Evolutionary conservation across 1,140 invertebrate genomes (phyloP).

Genomic region (Mesaphorura yosii): DNA sequence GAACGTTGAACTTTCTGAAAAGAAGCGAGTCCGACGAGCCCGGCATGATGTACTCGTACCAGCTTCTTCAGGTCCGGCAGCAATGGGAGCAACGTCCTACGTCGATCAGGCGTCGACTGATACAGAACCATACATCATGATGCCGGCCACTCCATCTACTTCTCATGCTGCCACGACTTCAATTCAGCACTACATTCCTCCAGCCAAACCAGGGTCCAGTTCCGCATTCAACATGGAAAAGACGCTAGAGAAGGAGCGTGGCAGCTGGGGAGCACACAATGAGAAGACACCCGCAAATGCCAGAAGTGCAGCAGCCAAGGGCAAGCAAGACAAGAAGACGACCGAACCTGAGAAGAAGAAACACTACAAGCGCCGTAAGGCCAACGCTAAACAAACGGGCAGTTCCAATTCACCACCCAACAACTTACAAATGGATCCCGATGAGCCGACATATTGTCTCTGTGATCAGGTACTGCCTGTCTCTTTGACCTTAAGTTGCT

Average conservation of each 20-base stretch:
- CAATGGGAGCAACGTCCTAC: constrained; percentile 1
- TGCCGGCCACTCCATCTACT: too few relatives aligned
- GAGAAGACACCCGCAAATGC: too few relatives aligned
- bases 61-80: background rate
- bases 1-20: too few relatives aligned
- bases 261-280: too few relatives aligned
- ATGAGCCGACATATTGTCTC: constrained; percentile 93
- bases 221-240: too few relatives aligned
- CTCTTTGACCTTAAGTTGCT: constrained; percentile 3
- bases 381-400: constrained; percentile 22
- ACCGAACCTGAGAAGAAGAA: constrained; percentile 26
- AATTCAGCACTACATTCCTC: too few relatives aligned
- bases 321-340: constrained; percentile 2
- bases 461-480: constrained; percentile 70
- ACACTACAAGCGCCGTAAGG: constrained; percentile 35
- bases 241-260: too few relatives aligned
- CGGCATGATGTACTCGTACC: constrained; percentile 44
- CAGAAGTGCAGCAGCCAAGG: too few relatives aligned
- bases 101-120: too few relatives aligned
- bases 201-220: too few relatives aligned
- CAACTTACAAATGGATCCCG: constrained; percentile 75
- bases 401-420: constrained; percentile 50
- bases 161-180: too few relatives aligned
- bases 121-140: too few relatives aligned
- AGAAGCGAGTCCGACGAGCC: constrained; percentile 51